These are phyloP conservation scores for Netelia fuscicornis DNA, from an alignment of 2,888 invertebrate genomes.

Conservation along the genomic window DNA sequence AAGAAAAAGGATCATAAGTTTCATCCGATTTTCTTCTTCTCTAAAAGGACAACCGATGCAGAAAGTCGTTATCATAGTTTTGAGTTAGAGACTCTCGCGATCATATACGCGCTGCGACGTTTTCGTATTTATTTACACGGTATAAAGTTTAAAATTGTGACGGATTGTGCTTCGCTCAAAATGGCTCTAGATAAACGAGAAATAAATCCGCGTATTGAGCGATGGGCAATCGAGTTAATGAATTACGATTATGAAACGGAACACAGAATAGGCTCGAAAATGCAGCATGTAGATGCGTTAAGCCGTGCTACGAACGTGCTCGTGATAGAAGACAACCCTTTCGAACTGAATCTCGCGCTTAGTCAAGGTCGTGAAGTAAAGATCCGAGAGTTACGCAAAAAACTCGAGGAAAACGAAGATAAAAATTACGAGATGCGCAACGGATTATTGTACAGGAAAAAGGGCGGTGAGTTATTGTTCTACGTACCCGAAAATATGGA, in stretches of 20 bases:
- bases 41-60: conserved; percentile 72
- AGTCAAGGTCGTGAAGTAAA: conserved; percentile 49
- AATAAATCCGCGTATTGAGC: conserved; percentile 74
- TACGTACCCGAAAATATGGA: conserved; percentile 68
- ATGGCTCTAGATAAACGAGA: conserved; percentile 74
- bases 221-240: conserved; percentile 75
- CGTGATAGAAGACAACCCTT: conserved; percentile 59
- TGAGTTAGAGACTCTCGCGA: conserved; percentile 57
- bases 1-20: conserved; percentile 71
- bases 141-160: conserved; percentile 67
- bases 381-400: conserved; percentile 33
- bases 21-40: conserved; percentile 78
- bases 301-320: conserved; percentile 53
- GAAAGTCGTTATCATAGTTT: conserved; percentile 78
- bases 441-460: conserved; percentile 69
- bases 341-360: conserved; percentile 60
- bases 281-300: conserved; percentile 74
- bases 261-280: conserved; percentile 69
- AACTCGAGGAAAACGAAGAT: conserved; percentile 50
- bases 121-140: conserved; percentile 74
- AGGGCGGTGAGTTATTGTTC: conserved; percentile 53
- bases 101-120: conserved; percentile 69
- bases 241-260: conserved; percentile 71
- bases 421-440: conserved; percentile 66
- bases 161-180: conserved; percentile 71